Base-by-base conservation (phyloP, 2,888 invertebrate genomes). In the Acronicta aceris region DNA sequence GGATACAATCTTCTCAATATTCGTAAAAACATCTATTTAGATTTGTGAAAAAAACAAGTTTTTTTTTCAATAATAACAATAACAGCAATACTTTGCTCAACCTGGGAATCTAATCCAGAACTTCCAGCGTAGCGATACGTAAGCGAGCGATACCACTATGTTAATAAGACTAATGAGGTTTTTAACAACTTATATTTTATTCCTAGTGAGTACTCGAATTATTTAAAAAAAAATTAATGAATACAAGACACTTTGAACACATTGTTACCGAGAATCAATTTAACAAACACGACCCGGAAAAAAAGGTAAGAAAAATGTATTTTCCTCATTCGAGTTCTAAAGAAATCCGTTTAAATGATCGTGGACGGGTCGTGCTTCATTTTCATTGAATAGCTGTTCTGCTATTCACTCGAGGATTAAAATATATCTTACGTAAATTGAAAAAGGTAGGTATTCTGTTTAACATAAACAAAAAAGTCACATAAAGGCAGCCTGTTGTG, bases 241-340 rank as follows among this genome's bases (percentile, higher is more conserved):
- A n/a, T n/a, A n/a, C 6, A 38, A 6, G 6, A 6, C n/a, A 38
- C 36, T 36, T 13, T 12, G 5, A 36, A 36, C 2, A 38, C 6
- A 38, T 38, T 38, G 38, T 38, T 38, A n/a, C 38, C 7, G n/a
- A n/a, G n/a, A 38, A 38, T 38, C n/a, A n/a, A 38, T n/a, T 38
- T 33, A 10, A 33, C 12, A 38, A 38, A 38, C n/a, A n/a, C n/a
- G 5, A n/a, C 5, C 38, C 38, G n/a, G 38, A 38, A 38, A 38
- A n/a, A 38, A 38, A n/a, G 38, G 5, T 1, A 38, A 38, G n/a
- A 38, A 38, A 38, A 38, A 38, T 38, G 38, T 38, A 38, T 38
- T 38, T 38, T 38, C 38, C 38, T 38, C 38, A n/a, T 38, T 38
- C n/a, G 6, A 38, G n/a, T n/a, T 38, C 38, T n/a, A 38, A 38